phyloP scores from a whole-genome alignment of 2,888 invertebrate species.

The Automeris io region DNA sequence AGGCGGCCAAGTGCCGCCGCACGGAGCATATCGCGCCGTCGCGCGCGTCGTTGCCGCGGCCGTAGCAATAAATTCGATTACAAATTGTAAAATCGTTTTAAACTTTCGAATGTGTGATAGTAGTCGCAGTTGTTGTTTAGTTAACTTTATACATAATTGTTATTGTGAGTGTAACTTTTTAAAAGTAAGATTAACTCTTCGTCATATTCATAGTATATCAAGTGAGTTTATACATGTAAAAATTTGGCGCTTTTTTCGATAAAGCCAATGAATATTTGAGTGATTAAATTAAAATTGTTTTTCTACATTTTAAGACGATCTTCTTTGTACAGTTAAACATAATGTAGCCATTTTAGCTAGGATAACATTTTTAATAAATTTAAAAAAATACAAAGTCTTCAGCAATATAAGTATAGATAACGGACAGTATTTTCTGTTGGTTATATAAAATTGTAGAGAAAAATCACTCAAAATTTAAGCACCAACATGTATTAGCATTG shows the following conservation, averaged over 20 bases:
- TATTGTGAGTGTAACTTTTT: slow-evolving; percentile 75
- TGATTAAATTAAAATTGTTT: slow-evolving; percentile 40
- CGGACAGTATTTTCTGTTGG: slow-evolving; percentile 52
- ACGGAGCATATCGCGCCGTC: slow-evolving; percentile 50
- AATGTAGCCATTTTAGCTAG: slow-evolving; percentile 73
- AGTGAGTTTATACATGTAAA: slow-evolving; percentile 33
- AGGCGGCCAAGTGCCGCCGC: slow-evolving; percentile 17
- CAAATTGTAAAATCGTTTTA: slow-evolving; percentile 75
- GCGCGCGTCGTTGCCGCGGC: slow-evolving; percentile 40
- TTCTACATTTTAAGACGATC: slow-evolving; percentile 52
- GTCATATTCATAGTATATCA: slow-evolving; percentile 40
- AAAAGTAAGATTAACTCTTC: slow-evolving; percentile 61
- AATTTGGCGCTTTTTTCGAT: slow-evolving; percentile 53
- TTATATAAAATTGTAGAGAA: slow-evolving; percentile 44
- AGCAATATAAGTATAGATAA: slow-evolving; percentile 54
- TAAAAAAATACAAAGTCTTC: slow-evolving; percentile 55
- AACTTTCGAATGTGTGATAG: slow-evolving; percentile 78
- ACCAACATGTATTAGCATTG: slow-evolving; percentile 61
- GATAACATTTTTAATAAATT: slow-evolving; percentile 72
- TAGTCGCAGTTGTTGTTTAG: slow-evolving; percentile 78
- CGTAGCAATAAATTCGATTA: slow-evolving; percentile 76
- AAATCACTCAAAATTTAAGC: slow-evolving; percentile 55
- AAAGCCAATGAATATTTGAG: slow-evolving; percentile 43
- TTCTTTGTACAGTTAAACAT: slow-evolving; percentile 71
- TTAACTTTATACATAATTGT: slow-evolving; percentile 73